A percentile compares a stretch with the other conserved stretches of the same genome.
Evolutionary conservation across 2,797 vertebrate genomes (phyloP).

Genomic region (Halcyon chelicuti): DNA sequence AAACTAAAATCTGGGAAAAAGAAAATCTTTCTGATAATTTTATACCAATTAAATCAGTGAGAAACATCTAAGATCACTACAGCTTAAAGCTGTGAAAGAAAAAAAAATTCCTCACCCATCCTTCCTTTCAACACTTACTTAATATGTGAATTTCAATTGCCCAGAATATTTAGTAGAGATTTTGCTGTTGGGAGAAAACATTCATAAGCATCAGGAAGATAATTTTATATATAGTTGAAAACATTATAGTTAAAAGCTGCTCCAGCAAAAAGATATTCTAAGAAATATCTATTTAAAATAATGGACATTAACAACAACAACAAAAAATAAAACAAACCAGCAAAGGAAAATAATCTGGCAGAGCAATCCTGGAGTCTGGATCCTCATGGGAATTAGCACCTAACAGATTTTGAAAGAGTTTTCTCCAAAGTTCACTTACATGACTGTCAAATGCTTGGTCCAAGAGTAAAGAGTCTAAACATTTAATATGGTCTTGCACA

Average conservation of each 20-base stretch:
- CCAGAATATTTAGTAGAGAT: conserved; percentile 8
- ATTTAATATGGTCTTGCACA: background rate
- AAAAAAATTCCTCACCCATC: background rate
- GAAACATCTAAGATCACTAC: background rate
- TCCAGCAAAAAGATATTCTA: background rate
- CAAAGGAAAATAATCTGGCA: background rate
- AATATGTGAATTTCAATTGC: background rate
- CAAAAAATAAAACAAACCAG: background rate
- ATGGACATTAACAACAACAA: background rate
- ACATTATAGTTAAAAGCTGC: background rate
- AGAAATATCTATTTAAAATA: background rate
- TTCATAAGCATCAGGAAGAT: background rate
- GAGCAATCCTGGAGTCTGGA: background rate
- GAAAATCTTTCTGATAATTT: background rate
- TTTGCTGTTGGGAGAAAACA: conserved; percentile 13
- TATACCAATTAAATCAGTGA: background rate
- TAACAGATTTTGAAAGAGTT: background rate
- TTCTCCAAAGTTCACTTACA: background rate
- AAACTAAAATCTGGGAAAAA: background rate
- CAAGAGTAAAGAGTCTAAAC: background rate
- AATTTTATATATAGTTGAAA: background rate
- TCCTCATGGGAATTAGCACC: background rate
- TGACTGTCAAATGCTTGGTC: background rate
- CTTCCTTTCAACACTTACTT: background rate
- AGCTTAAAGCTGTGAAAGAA: background rate